A percentile compares a stretch with the other conserved stretches of the same genome.
phyloP scores from a whole-genome alignment of 2,888 invertebrate genomes.

The Orthosia gothica region DNA sequence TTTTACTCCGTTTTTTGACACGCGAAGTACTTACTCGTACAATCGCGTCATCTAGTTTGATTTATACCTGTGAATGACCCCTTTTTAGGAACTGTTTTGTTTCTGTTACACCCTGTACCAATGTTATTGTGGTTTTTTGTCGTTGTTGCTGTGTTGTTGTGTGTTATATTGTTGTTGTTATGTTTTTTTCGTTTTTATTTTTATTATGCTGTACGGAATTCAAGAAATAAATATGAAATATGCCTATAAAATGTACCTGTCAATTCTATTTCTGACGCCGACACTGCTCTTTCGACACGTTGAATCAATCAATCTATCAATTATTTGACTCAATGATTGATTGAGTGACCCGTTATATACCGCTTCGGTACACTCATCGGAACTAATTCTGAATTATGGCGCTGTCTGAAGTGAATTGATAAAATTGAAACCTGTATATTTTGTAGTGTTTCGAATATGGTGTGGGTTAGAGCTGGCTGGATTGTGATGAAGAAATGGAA shows the following conservation, averaged over 20 bases:
- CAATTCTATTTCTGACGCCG: background rate
- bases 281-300: slow-evolving; percentile 15
- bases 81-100: no score
- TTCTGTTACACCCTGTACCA: no score
- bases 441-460: background rate
- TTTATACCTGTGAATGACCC: no score
- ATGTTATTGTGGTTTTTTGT: no score
- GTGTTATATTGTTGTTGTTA: no score
- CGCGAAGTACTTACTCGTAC: no score
- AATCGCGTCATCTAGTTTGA: no score
- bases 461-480: background rate
- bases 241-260: background rate
- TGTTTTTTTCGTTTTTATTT: no score
- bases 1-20: no score
- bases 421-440: slow-evolving; percentile 6
- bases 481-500: background rate
- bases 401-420: slow-evolving; percentile 24
- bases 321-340: slow-evolving; percentile 47
- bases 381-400: slow-evolving; percentile 42
- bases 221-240: background rate
- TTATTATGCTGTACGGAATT: no score
- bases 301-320: slow-evolving; percentile 53
- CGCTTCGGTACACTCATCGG: slow-evolving; percentile 21
- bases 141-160: no score
- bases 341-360: slow-evolving; percentile 51